Percentiles rank a stretch among this genome's conserved stretches.
phyloP scores from a whole-genome alignment of 2,888 invertebrate genomes.

The Leucophora obtusa region DNA sequence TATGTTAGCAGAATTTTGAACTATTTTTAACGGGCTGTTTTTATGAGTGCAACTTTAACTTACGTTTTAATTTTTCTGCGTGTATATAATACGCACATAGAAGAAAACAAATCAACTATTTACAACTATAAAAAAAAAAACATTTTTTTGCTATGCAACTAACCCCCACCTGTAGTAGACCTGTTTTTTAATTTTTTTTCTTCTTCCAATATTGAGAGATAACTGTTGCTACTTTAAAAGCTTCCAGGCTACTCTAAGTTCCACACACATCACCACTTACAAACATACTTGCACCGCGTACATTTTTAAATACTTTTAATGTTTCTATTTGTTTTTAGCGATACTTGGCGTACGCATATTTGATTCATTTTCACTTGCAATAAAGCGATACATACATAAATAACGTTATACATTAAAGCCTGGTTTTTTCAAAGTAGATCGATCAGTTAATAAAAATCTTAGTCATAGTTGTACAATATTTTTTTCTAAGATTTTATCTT shows the following conservation, averaged over 20 bases:
- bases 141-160: not conserved
- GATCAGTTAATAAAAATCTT: constrained; percentile 53
- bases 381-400: constrained; percentile 16
- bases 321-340: constrained; percentile 40
- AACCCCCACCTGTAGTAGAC: constrained; percentile 37
- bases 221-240: constrained; percentile 50
- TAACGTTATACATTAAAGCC: constrained; percentile 27
- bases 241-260: constrained; percentile 10
- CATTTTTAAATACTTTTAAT: constrained; percentile 35
- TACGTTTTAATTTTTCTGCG: not conserved
- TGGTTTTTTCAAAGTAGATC: constrained; percentile 43
- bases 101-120: constrained; percentile 10
- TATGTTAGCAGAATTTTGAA: no score
- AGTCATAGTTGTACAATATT: constrained; percentile 15
- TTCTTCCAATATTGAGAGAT: constrained; percentile 27
- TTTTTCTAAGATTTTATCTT: constrained; percentile 35
- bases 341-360: constrained; percentile 12
- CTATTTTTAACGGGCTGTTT: no score
- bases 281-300: not conserved
- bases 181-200: constrained; percentile 18
- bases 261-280: not conserved
- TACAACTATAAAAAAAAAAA: constrained; percentile 38
- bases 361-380: constrained; percentile 35
- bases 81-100: constrained; percentile 25
- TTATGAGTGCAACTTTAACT: no score